Conservation (phyloP, 2,888 invertebrate species). For the Cremastinae sp. region DNA sequence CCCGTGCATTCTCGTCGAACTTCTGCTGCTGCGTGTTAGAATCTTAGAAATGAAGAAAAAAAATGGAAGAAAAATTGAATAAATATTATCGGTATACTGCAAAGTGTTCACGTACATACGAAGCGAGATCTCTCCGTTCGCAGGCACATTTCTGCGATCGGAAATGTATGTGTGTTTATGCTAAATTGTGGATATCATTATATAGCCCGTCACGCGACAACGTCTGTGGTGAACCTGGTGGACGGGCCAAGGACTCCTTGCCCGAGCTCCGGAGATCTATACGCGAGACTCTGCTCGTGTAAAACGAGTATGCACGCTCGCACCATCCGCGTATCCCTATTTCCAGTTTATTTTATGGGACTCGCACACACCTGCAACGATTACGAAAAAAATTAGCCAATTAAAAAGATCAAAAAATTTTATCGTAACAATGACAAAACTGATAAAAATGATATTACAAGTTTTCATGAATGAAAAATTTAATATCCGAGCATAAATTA, state of each 20-base stretch:
- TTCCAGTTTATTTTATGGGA: conserved; percentile 18
- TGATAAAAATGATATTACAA: too few species aligned
- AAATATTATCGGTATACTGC: too few species aligned
- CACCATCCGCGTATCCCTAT: neutral
- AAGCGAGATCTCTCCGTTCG: conserved; percentile 10
- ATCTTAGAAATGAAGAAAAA: too few species aligned
- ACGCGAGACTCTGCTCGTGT: conserved; percentile 46
- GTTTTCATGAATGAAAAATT: too few species aligned
- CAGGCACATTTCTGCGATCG: conserved; percentile 4
- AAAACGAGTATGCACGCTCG: conserved; percentile 42
- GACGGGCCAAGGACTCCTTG: conserved; percentile 56
- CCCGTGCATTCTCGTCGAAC: too few species aligned
- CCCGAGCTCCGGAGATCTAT: conserved; percentile 29
- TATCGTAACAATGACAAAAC: too few species aligned
- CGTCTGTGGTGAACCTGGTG: conserved; percentile 60
- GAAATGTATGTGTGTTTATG: conserved; percentile 33
- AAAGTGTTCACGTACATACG: neutral
- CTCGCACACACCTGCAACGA: conserved; percentile 5
- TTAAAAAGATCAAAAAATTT: too few species aligned
- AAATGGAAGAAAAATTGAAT: too few species aligned
- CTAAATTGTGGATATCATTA: conserved; percentile 54
- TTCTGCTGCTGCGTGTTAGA: too few species aligned
- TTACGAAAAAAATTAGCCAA: neutral
- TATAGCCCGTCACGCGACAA: conserved; percentile 56
- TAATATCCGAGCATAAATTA: too few species aligned